Evolutionary conservation across 2,888 invertebrate genomes (phyloP).

Genomic region (Monochamus alternatus): DNA sequence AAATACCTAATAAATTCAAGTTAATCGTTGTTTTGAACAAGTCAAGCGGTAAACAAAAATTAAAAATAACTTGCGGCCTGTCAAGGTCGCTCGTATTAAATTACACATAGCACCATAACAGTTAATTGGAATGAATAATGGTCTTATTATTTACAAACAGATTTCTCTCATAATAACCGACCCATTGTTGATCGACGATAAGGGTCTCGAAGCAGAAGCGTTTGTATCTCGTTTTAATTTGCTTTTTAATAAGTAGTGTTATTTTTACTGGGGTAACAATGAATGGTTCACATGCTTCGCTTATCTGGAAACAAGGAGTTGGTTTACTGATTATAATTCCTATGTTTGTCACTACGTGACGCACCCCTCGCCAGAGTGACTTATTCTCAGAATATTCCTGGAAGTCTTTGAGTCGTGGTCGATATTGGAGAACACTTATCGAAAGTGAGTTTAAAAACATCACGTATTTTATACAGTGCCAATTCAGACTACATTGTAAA

Average conservation of each 20-base stretch:
- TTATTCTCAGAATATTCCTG: too few relatives aligned
- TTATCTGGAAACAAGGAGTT: slow-evolving; percentile 7
- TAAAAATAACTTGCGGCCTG: slow-evolving; percentile 49
- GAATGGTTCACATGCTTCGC: background rate
- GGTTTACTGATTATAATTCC: background rate
- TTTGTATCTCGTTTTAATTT: slow-evolving; percentile 10
- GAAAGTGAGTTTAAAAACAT: too few relatives aligned
- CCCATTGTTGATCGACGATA: slow-evolving; percentile 21
- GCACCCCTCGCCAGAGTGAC: too few relatives aligned
- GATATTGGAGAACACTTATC: too few relatives aligned
- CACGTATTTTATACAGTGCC: too few relatives aligned
- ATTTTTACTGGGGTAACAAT: background rate
- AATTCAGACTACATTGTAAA: too few relatives aligned
- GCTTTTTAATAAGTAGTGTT: slow-evolving; percentile 12
- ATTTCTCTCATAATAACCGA: slow-evolving; percentile 25
- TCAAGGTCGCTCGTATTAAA: slow-evolving; percentile 54
- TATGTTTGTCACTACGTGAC: too few relatives aligned
- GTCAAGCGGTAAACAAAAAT: slow-evolving; percentile 46
- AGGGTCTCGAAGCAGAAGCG: background rate
- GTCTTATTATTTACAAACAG: slow-evolving; percentile 52
- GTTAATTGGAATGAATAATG: slow-evolving; percentile 53
- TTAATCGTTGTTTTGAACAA: slow-evolving; percentile 46
- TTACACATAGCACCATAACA: slow-evolving; percentile 44
- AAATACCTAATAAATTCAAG: slow-evolving; percentile 27
- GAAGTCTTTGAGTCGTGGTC: too few relatives aligned